Percentiles rank a stretch among this genome's conserved stretches.
phyloP scores from a whole-genome alignment of 2,888 invertebrate species.

The Eupelmus urozonus region DNA sequence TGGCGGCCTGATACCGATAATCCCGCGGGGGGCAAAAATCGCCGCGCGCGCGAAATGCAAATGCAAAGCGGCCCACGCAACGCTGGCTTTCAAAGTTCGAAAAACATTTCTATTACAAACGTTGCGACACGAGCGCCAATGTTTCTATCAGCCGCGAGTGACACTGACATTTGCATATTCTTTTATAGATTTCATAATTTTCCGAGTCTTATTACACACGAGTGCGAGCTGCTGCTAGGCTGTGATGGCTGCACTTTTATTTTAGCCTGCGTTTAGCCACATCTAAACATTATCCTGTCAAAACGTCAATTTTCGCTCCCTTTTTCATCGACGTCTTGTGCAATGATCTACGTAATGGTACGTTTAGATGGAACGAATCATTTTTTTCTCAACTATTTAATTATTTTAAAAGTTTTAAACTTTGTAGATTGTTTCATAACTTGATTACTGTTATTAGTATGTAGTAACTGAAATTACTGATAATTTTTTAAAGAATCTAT shows the following conservation, averaged over 20 bases:
- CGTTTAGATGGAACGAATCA: no score
- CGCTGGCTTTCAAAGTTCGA: not conserved
- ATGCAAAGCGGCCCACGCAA: not conserved
- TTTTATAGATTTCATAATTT: not conserved
- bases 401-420: not conserved
- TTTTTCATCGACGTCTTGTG: no score
- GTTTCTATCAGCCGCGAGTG: not conserved
- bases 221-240: not conserved
- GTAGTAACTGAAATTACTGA: no score
- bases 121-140: not conserved
- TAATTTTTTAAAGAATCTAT: no score
- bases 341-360: no score
- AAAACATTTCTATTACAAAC: constrained; percentile 5
- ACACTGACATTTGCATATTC: not conserved
- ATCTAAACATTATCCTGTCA: no score
- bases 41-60: constrained; percentile 5
- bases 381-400: no score
- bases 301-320: no score
- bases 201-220: not conserved
- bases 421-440: not conserved
- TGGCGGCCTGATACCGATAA: not conserved
- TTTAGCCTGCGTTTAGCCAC: not conserved
- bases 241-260: not conserved
- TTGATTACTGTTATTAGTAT: no score
- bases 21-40: not conserved